phyloP scores from a whole-genome alignment of 2,113 vertebrate genomes.

The Halcyon senegalensis region DNA sequence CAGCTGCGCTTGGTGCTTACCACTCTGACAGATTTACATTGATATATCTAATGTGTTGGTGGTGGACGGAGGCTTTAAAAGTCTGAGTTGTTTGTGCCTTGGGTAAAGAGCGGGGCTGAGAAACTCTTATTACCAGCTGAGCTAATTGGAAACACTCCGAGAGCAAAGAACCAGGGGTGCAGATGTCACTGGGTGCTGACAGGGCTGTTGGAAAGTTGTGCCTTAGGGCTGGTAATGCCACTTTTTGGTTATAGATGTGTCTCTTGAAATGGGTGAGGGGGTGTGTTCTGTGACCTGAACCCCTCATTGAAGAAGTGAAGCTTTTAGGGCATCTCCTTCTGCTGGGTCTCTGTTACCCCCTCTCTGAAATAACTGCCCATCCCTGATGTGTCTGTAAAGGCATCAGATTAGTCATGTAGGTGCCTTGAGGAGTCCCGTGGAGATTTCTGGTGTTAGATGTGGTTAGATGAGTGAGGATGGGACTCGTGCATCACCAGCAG shows the following conservation, averaged over 20 bases:
- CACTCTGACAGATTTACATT: background rate
- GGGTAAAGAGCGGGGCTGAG: background rate
- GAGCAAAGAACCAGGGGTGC: background rate
- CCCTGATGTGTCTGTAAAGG: background rate
- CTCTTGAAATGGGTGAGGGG: accelerated
- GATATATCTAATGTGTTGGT: background rate
- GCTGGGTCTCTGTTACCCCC: accelerated
- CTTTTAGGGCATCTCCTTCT: background rate
- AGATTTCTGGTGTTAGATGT: background rate
- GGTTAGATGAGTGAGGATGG: background rate
- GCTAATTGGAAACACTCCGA: background rate
- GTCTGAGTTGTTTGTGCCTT: background rate
- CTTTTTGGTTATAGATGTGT: background rate
- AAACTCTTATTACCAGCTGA: background rate
- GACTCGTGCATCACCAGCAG: accelerated
- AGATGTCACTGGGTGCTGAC: background rate
- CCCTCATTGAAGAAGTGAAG: background rate
- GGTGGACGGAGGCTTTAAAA: background rate
- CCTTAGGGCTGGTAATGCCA: background rate
- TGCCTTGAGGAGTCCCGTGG: background rate
- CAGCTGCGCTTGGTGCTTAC: background rate
- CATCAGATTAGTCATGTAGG: background rate
- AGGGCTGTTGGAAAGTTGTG: background rate
- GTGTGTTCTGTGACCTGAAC: background rate
- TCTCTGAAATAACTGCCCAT: background rate